phyloP scores from a whole-genome alignment of 2,797 vertebrate species.

The Sebastes reedi region DNA sequence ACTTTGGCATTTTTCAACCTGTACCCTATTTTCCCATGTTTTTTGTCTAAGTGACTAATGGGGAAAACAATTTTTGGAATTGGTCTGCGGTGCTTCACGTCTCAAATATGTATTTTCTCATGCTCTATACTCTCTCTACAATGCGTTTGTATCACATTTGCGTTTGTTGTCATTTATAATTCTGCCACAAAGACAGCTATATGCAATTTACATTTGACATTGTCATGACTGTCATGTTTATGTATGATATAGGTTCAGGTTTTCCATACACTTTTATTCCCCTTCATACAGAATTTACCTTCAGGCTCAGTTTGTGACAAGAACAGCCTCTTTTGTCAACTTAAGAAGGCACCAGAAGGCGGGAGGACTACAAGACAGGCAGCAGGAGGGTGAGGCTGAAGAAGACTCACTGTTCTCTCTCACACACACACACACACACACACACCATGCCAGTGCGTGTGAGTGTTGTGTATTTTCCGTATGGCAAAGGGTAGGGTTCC shows the following conservation, averaged over 20 bases:
- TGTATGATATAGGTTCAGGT: slow-evolving; percentile 7
- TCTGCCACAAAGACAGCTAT: neutral
- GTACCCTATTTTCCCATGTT: neutral
- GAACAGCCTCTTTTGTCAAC: slow-evolving; percentile 64
- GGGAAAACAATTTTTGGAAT: neutral
- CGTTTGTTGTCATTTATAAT: neutral
- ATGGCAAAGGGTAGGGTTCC: slow-evolving; percentile 80
- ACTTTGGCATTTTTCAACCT: neutral
- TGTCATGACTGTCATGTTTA: neutral
- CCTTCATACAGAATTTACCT: slow-evolving; percentile 37
- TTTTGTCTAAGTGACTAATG: neutral
- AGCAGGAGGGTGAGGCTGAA: slow-evolving; percentile 50
- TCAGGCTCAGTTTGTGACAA: slow-evolving; percentile 56
- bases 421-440: slow-evolving; percentile 19
- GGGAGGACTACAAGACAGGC: slow-evolving; percentile 53
- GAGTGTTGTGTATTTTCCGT: slow-evolving; percentile 52
- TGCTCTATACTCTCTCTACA: neutral
- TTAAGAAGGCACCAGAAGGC: slow-evolving; percentile 66
- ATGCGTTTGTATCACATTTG: neutral
- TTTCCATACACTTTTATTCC: slow-evolving; percentile 9
- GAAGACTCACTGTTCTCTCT: slow-evolving; percentile 51
- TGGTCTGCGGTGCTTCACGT: neutral
- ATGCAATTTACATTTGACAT: neutral
- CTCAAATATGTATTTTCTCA: neutral
- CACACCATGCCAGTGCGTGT: neutral